A percentile compares a stretch with the other conserved stretches of the same genome.
Conservation (phyloP, 2,797 vertebrate species). For the Paguma larvata region DNA sequence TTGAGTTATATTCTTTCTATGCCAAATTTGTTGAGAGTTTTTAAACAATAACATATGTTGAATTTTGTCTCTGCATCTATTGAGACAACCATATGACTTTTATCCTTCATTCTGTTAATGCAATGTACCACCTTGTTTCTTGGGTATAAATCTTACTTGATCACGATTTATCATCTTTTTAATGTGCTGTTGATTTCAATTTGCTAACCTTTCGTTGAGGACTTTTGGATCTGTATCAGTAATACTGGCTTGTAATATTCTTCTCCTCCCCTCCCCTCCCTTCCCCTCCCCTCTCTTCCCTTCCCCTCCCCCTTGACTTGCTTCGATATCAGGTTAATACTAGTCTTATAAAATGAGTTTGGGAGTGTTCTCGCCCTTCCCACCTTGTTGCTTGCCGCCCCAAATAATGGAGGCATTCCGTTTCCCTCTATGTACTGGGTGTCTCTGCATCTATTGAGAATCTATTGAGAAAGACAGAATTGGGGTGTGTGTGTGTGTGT, state of each 20-base stretch:
- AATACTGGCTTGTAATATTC: background rate
- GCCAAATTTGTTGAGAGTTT: background rate
- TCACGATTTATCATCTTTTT: background rate
- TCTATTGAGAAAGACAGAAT: background rate
- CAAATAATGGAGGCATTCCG: background rate
- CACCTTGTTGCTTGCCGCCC: background rate
- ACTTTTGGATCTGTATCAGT: background rate
- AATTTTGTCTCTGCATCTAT: background rate
- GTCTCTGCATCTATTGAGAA: too few species aligned
- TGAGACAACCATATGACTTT: background rate
- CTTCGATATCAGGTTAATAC: background rate
- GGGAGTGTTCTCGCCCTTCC: background rate
- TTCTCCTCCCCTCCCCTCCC: background rate
- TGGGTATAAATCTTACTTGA: background rate
- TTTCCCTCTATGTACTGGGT: background rate
- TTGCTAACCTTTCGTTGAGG: background rate
- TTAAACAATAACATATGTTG: background rate
- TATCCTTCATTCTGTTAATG: background rate
- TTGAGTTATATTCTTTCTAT: background rate
- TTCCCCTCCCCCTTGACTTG: fast-evolving
- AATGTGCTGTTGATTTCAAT: background rate
- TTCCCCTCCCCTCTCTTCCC: background rate
- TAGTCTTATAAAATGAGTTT: background rate
- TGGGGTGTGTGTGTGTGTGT: background rate
- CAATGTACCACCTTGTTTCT: background rate